Percentiles rank a stretch among this genome's conserved stretches.
Evolutionary conservation across 30 jellyfish, hydroid and myxozoan genomes (phyloP).

Genomic region (Turritopsis rubra): DNA sequence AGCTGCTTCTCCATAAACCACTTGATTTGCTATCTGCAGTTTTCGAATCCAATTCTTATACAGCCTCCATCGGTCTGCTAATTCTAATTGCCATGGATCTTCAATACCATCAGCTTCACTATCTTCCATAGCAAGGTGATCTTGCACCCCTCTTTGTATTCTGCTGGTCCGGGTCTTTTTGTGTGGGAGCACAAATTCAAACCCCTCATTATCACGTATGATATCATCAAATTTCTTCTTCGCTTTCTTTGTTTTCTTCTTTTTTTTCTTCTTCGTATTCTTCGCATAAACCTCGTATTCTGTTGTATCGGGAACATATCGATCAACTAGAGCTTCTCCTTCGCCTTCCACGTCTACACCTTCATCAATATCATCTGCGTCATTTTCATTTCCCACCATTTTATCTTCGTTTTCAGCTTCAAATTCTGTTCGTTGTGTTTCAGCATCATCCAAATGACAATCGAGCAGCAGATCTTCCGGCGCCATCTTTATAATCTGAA

Average conservation of each 20-base stretch:
- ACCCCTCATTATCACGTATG: slow-evolving; percentile 34
- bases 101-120: slow-evolving; percentile 44
- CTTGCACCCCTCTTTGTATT: slow-evolving; percentile 9
- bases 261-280: not conserved
- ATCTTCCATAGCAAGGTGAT: slow-evolving; percentile 43
- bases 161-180: slow-evolving; percentile 19
- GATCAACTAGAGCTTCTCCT: slow-evolving; percentile 55
- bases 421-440: not conserved
- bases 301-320: slow-evolving; percentile 45
- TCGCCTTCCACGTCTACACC: slow-evolving; percentile 54
- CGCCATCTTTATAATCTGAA: not conserved
- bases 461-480: slow-evolving; percentile 1
- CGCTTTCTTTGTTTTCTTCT: not conserved
- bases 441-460: not conserved
- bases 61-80: too few relatives aligned
- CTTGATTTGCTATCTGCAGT: too few relatives aligned
- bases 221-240: not conserved
- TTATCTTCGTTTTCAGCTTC: not conserved
- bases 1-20: too few relatives aligned
- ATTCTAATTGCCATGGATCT: too few relatives aligned
- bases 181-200: slow-evolving; percentile 34
- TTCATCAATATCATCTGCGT: not conserved
- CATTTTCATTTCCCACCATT: not conserved
- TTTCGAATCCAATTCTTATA: too few relatives aligned
- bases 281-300: not conserved